Percentiles rank a stretch among this genome's conserved stretches.
Evolutionary conservation across 2,888 invertebrate genomes (phyloP).

Genomic region (Cerastis leucographa): DNA sequence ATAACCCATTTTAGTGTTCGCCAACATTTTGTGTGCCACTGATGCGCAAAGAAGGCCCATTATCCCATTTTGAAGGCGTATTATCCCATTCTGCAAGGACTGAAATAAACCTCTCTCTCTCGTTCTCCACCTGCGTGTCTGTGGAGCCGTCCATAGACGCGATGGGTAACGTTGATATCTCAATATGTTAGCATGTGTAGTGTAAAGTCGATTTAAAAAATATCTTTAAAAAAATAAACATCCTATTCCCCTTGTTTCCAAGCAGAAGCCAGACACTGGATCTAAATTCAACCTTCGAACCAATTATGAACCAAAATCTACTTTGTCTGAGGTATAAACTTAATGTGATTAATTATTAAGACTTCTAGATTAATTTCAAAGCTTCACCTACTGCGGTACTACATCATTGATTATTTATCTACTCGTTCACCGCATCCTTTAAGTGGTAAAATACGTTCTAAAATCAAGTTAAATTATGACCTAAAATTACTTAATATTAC

Average conservation of each 20-base stretch:
- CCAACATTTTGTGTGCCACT: background rate
- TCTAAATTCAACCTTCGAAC: background rate
- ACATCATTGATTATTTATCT: constrained; percentile 1
- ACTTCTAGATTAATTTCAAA: constrained; percentile 14
- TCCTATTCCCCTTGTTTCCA: background rate
- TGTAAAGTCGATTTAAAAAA: background rate
- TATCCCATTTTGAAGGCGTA: too few species aligned
- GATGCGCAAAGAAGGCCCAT: background rate
- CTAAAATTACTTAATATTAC: constrained; percentile 24
- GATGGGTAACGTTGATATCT: too few species aligned
- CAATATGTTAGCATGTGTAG: too few species aligned
- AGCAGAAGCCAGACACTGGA: background rate
- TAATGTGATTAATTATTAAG: constrained; percentile 6
- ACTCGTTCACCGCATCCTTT: background rate
- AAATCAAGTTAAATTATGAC: constrained; percentile 17
- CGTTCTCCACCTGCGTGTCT: background rate
- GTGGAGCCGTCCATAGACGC: background rate
- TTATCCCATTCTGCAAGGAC: background rate
- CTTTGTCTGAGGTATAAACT: constrained; percentile 1
- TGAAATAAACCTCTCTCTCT: background rate
- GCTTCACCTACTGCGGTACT: background rate
- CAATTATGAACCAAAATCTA: background rate
- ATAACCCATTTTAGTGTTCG: background rate
- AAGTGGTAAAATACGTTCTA: background rate
- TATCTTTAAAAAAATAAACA: background rate